Percentiles rank a stretch among this genome's conserved stretches.
Conservation (phyloP, 2,797 vertebrate genomes). For the Chaenodraco wilsoni region DNA sequence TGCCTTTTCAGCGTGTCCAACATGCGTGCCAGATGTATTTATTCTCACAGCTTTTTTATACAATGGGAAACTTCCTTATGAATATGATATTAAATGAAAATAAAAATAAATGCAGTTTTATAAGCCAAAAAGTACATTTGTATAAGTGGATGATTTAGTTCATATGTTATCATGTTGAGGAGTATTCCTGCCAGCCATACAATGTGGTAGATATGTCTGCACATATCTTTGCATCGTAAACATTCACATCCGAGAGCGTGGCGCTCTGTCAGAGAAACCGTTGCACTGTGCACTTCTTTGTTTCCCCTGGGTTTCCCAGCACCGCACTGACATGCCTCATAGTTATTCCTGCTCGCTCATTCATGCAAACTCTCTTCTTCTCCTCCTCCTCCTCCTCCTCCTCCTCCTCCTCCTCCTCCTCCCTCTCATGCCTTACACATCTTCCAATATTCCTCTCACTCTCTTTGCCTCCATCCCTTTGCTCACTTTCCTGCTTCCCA, state of each 20-base stretch:
- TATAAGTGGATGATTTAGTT: background rate
- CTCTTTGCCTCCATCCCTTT: constrained; percentile 18
- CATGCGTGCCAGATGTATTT: background rate
- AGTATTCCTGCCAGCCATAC: constrained; percentile 13
- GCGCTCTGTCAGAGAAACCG: constrained; percentile 44
- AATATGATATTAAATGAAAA: constrained; percentile 11
- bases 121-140: background rate
- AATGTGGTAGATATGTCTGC: constrained; percentile 35
- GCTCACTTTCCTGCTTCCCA: constrained; percentile 38
- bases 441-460: constrained; percentile 30
- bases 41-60: constrained; percentile 5
- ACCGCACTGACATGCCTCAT: constrained; percentile 61
- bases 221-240: constrained; percentile 56
- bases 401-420: constrained; percentile 44
- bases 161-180: constrained; percentile 28
- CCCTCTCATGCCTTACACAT: constrained; percentile 58
- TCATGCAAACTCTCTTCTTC: constrained; percentile 68
- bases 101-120: background rate
- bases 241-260: constrained; percentile 35
- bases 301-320: constrained; percentile 56
- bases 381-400: constrained; percentile 32
- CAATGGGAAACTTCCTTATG: constrained; percentile 9
- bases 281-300: constrained; percentile 36
- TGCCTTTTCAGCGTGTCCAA: constrained; percentile 32
- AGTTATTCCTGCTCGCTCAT: constrained; percentile 79